Base-by-base conservation (phyloP, 64 coral and sea anemone genomes). In the Hydrozoanthus tunicans region DNA sequence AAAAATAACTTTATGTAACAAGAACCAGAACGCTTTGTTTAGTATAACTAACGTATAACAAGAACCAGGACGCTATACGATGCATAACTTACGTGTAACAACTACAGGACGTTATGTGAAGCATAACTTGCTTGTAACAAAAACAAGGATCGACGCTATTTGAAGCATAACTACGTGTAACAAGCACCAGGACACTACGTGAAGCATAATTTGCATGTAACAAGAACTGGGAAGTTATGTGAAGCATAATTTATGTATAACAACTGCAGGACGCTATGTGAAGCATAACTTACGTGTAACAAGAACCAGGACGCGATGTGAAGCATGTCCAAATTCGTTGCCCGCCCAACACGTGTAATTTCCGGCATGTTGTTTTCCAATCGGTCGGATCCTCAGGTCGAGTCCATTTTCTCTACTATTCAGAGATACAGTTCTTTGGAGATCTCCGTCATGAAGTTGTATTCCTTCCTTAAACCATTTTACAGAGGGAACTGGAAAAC, bases 391-490 rank as follows among this genome's bases (percentile, higher is more conserved):
- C 24, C 59, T 58, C 23, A 88, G 10, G 12, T 88, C 56, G 23
- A 88, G 55, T 1, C 84, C 84, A 74, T 88, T 88, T 70, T 6
- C 70, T 59, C 55, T 74, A 5, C 74, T 60, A 5, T 7, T 74
- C 84, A 88, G 3, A 43, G 14, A 6, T 74, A 88, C 11, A 60
- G 67, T 88, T 70, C 56, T 10, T 23, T 43, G 67, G 11, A 88
- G 67, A 56, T 74, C 84, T 6, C 56, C 20, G 69, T 88, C n/a
- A 73, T 59, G 68, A 60, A 88, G 84, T 56, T 73, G 9, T 10
- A 88, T 14, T 11, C 84, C 66, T 74, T 73, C 68, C 54, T 88
- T 88, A 55, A 88, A 88, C 84, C 84, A 88, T 58, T 56, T 88
- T 5, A 88, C 84, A 2, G 68, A 58, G 1, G 84, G 84, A 3